Percentiles rank a stretch among this genome's conserved stretches.
phyloP scores from a whole-genome alignment of 2,797 vertebrate genomes.

The Tragelaphus eurycerus region DNA sequence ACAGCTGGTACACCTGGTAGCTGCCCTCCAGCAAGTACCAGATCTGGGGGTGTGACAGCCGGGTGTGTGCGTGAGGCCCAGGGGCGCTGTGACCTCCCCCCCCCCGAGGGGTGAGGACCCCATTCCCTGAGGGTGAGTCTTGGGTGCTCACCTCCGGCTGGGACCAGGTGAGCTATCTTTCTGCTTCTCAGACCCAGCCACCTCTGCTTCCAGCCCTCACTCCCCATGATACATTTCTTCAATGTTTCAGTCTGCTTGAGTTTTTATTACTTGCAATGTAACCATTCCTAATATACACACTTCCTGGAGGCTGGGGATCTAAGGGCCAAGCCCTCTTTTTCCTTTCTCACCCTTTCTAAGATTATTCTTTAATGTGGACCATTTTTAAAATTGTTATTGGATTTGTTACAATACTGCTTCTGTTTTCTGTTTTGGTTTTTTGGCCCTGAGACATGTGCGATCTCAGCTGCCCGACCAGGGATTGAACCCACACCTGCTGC shows the following conservation, averaged over 20 bases:
- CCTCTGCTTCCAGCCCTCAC: background rate
- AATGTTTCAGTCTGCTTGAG: background rate
- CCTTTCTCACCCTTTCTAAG: background rate
- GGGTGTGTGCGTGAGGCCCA: background rate
- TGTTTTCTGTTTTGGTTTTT: background rate
- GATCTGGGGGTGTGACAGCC: conserved; percentile 55
- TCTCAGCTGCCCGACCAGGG: background rate
- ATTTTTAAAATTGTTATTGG: background rate
- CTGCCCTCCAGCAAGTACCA: conserved; percentile 76
- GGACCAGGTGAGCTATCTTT: background rate
- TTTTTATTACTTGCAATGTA: background rate
- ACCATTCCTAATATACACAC: background rate
- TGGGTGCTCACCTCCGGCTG: background rate
- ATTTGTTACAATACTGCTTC: background rate
- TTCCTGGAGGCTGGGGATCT: background rate
- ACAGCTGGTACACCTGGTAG: conserved; percentile 44
- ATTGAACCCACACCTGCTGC: background rate
- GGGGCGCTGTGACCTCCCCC: background rate
- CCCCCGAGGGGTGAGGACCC: background rate
- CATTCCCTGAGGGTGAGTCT: background rate
- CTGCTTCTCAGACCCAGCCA: background rate
- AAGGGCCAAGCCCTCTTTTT: background rate
- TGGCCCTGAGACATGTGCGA: background rate
- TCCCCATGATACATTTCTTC: rapidly evolving
- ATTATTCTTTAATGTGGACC: background rate